Conservation (phyloP, 2,797 vertebrate genomes). For the Channallabes apus region DNA sequence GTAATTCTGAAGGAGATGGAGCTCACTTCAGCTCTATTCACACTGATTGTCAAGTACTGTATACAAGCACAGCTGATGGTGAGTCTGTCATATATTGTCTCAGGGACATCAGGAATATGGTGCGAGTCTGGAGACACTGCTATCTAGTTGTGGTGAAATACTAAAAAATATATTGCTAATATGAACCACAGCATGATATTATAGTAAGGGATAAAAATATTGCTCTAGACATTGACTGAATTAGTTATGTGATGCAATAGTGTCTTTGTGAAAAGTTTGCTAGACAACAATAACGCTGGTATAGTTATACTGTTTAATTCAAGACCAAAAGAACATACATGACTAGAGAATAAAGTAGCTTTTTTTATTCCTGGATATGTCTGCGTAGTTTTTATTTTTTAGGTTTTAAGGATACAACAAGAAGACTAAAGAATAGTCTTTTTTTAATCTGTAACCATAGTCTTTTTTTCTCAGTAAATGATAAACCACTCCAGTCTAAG, state of each 20-base stretch:
- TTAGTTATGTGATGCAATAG: not conserved
- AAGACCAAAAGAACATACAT: not conserved
- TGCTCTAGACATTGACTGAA: not conserved
- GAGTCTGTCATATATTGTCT: not conserved
- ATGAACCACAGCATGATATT: not conserved
- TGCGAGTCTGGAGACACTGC: not conserved
- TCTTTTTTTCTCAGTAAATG: not conserved
- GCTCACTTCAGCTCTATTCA: not conserved
- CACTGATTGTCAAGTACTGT: not conserved
- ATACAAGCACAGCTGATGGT: not conserved
- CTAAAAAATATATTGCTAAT: not conserved
- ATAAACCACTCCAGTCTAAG: not conserved
- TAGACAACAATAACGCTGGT: not conserved
- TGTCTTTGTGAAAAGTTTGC: not conserved
- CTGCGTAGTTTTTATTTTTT: not conserved
- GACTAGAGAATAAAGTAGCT: not conserved
- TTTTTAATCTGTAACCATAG: not conserved
- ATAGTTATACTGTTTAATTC: not conserved
- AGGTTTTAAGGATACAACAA: not conserved
- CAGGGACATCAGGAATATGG: not conserved
- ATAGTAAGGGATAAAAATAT: not conserved
- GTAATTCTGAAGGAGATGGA: not conserved
- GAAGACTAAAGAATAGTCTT: not conserved
- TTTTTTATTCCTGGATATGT: not conserved
- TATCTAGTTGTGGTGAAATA: not conserved